A percentile compares a stretch with the other conserved stretches of the same genome.
Evolutionary conservation across 2,797 vertebrate genomes (phyloP).

Genomic region (Gallirallus australis): DNA sequence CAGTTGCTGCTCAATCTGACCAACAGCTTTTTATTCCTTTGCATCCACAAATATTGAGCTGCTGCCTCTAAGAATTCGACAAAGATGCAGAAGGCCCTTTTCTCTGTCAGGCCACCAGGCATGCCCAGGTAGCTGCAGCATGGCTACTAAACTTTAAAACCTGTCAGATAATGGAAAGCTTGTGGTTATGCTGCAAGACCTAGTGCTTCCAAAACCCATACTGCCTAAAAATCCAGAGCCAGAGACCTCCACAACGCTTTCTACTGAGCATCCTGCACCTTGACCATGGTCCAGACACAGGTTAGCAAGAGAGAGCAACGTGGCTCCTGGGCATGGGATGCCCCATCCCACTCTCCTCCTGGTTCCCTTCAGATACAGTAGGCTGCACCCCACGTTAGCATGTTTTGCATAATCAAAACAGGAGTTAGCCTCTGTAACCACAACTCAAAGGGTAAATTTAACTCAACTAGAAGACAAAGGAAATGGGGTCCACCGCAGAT

Average conservation of each 20-base stretch:
- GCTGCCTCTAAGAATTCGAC: not conserved
- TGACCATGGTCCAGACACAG: not conserved
- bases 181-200: accelerated
- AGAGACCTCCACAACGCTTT: not conserved
- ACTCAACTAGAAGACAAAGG: conserved; percentile 10
- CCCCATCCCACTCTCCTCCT: accelerated
- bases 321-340: not conserved
- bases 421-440: not conserved
- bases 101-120: not conserved
- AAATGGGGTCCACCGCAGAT: not conserved
- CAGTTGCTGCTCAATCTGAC: not conserved
- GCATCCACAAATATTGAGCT: not conserved
- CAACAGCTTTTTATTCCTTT: not conserved
- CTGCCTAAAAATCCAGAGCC: accelerated
- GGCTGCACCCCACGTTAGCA: not conserved
- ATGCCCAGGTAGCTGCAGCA: not conserved
- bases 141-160: not conserved
- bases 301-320: not conserved
- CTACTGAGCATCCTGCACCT: accelerated
- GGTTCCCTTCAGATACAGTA: accelerated
- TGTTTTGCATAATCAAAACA: not conserved
- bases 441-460: not conserved
- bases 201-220: not conserved
- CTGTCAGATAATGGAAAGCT: not conserved
- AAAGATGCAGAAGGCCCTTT: not conserved